These are phyloP conservation scores for Hypanus sabinus DNA, from an alignment of 2,113 vertebrate genomes.

Conservation along the genomic window DNA sequence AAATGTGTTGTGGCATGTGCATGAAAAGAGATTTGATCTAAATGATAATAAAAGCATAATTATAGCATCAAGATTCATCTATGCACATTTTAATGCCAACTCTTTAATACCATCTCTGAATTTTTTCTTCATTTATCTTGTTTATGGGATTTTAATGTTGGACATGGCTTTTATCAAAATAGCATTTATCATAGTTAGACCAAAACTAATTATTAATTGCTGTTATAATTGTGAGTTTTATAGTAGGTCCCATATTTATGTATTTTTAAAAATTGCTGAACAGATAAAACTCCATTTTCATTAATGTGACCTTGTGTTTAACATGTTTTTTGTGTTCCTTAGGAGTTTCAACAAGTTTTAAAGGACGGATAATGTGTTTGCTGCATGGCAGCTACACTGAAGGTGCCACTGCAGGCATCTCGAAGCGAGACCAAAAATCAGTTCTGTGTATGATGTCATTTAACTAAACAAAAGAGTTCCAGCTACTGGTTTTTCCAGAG, in stretches of 20 bases:
- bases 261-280: neutral
- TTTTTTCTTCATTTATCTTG: conserved; percentile 15
- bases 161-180: conserved; percentile 11
- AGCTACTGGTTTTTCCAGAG: neutral
- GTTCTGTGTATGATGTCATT: neutral
- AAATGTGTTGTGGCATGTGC: neutral
- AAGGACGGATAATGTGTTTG: neutral
- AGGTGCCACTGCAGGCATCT: neutral
- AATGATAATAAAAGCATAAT: conserved; percentile 21
- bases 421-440: neutral
- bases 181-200: conserved; percentile 32
- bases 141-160: conserved; percentile 31
- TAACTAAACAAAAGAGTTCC: neutral
- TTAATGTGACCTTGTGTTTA: conserved; percentile 15
- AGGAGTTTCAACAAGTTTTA: no score
- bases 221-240: neutral
- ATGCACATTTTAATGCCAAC: neutral
- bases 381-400: neutral
- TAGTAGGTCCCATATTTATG: neutral
- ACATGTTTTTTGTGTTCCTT: neutral
- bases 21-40: conserved; percentile 4
- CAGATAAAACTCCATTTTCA: conserved; percentile 19
- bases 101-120: conserved; percentile 9
- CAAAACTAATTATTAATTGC: conserved; percentile 31
- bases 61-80: neutral